Evolutionary conservation across 2,888 invertebrate species (phyloP), one percentile per base, ranked within the genome.

Genomic region (Diabrotica balteata): DNA sequence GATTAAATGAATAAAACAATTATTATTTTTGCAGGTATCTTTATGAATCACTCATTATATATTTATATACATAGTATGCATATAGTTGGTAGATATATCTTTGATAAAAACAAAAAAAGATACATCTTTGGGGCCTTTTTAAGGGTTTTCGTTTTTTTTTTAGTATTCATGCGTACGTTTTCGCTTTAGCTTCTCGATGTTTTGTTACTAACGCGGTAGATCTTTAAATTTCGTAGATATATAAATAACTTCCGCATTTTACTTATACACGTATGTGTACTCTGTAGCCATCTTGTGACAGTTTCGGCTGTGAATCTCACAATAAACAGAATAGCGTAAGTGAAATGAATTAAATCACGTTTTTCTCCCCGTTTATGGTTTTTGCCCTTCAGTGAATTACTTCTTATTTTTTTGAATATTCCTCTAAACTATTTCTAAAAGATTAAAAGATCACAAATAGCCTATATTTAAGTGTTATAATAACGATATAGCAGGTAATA

Each of bases 271-370:
- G 45, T 66, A 68, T 73, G 69, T 79, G 69, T 80, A 83, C 87
- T 86, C 87, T 89, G 81, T 91, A 94, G 94, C 91, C 93, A 94
- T 90, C 93, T 94, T 89, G 93, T 92, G 91, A 93, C 93, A 86
- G 92, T 94, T 87, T 94, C 94, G 85, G 91, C 93, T 87, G 93
- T 94, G 89, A 94, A 94, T 90, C 91, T 94, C 87, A 92, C 93
- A 88, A 90, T 94, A 89, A 93, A 93, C 91, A 90, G 94, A 88
- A 94, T 94, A 87, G 93, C 93, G 94, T 94, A 93, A 94, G 94
- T 93, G 50, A 46, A 47, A 42, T 63, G 4, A 57, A 57, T 17
- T 17, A 54, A 42, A 50, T 59, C 42, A 50, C 51, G 59, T 59
- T 59, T 57, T 57, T 11, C 44, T 55, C 17, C 55, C 55, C 55